A percentile compares a stretch with the other conserved stretches of the same genome.
Evolutionary conservation across 2,797 vertebrate genomes (phyloP).

Genomic region (Halcyon smyrnensis): DNA sequence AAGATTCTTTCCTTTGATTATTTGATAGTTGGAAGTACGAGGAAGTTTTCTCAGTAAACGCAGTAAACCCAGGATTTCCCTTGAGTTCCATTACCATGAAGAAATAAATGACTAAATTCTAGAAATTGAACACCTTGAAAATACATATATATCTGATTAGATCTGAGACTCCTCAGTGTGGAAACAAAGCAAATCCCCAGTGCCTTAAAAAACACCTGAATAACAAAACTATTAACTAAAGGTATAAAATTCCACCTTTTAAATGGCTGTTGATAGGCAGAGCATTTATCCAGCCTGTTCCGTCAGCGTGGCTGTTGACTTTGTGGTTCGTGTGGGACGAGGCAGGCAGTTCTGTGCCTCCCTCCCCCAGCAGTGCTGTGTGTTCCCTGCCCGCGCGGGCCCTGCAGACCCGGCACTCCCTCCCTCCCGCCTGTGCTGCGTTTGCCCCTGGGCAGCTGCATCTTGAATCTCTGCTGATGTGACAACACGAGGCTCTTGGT

Average conservation of each 20-base stretch:
- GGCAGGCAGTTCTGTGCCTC: background rate
- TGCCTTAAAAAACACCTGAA: background rate
- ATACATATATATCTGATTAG: background rate
- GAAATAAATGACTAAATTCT: background rate
- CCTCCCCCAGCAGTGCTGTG: background rate
- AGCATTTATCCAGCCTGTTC: background rate
- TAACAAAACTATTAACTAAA: background rate
- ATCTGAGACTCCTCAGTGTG: background rate
- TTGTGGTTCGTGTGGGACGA: background rate
- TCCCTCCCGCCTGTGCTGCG: no score
- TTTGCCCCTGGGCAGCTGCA: background rate
- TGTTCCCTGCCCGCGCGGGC: background rate
- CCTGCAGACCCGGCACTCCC: background rate
- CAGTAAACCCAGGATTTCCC: background rate
- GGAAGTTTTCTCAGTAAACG: background rate
- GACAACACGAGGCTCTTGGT: background rate
- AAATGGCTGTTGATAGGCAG: background rate
- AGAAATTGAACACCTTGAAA: background rate
- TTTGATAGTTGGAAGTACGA: background rate
- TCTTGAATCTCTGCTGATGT: background rate
- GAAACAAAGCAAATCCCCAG: background rate
- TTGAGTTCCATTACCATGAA: background rate
- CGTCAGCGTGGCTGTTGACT: background rate
- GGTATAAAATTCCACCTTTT: background rate
- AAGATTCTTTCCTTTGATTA: background rate